phyloP scores from a whole-genome alignment of 2,888 invertebrate genomes.

The Odontothrips loti region DNA sequence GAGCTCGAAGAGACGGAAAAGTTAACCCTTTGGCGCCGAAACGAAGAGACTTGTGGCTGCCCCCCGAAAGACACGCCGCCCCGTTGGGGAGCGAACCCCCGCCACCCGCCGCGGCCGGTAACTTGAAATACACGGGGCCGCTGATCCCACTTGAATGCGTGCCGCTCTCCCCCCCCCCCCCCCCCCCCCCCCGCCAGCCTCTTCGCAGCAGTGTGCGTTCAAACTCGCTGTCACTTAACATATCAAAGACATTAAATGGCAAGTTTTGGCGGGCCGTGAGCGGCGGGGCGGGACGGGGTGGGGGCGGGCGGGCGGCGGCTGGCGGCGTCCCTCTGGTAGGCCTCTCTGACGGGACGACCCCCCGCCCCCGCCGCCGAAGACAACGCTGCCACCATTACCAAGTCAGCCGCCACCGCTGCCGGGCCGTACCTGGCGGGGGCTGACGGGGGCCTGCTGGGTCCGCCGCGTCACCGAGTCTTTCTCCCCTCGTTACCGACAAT shows the following conservation, averaged over 20 bases:
- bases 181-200: too few relatives aligned
- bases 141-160: not conserved
- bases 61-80: not conserved
- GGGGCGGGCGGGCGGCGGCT: not conserved
- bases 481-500: too few relatives aligned
- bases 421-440: too few relatives aligned
- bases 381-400: not conserved
- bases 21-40: not conserved
- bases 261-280: not conserved
- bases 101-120: not conserved
- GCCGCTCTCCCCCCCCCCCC: not conserved
- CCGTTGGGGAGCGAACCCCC: not conserved
- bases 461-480: too few relatives aligned
- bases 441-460: too few relatives aligned
- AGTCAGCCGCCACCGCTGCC: not conserved
- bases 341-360: not conserved
- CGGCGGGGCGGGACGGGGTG: not conserved
- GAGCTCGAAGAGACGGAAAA: not conserved
- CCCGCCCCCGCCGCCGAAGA: not conserved
- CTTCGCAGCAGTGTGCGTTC: too few relatives aligned
- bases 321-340: not conserved
- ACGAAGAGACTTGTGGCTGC: too few relatives aligned
- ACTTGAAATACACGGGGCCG: not conserved
- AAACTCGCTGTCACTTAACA: constrained; percentile 15
- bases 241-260: not conserved